Conservation (phyloP, 1,140 invertebrate species). For the Pachypeltis micranthus region DNA sequence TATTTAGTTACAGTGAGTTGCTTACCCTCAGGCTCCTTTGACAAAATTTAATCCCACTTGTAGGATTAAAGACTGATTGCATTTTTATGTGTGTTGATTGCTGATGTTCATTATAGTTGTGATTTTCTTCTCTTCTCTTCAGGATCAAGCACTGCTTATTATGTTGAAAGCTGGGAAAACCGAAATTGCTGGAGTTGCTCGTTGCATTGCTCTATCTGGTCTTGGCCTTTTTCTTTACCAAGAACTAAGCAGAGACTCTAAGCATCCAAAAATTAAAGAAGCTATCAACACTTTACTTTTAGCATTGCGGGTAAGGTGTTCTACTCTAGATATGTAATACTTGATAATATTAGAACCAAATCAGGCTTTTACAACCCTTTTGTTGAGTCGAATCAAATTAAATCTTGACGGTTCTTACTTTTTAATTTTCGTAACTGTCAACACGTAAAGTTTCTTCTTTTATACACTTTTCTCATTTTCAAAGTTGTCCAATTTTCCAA, state of each 20-base stretch:
- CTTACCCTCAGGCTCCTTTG: too few relatives aligned
- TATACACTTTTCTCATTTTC: too few relatives aligned
- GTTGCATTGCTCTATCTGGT: conserved; percentile 78
- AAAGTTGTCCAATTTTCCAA: too few relatives aligned
- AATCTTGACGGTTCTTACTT: too few relatives aligned
- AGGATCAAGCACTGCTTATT: conserved; percentile 82
- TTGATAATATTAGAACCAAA: too few relatives aligned
- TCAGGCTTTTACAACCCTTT: too few relatives aligned
- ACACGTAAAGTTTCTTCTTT: too few relatives aligned
- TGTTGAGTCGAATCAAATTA: too few relatives aligned
- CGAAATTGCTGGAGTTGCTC: conserved; percentile 77
- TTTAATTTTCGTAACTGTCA: too few relatives aligned
- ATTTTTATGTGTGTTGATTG: background rate
- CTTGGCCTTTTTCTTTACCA: conserved; percentile 75
- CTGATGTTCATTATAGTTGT: background rate
- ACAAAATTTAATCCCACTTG: too few relatives aligned
- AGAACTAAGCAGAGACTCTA: conserved; percentile 51
- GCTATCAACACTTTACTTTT: conserved; percentile 67
- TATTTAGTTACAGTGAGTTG: too few relatives aligned
- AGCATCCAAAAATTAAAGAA: conserved; percentile 61
- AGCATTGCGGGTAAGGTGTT: conserved; percentile 57
- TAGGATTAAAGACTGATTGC: background rate
- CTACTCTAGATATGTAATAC: background rate
- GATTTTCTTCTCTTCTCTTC: conserved; percentile 30
- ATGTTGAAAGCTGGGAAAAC: conserved; percentile 71